Base-by-base conservation (phyloP, 2,888 invertebrate genomes). In the Capitulum mitella region DNA sequence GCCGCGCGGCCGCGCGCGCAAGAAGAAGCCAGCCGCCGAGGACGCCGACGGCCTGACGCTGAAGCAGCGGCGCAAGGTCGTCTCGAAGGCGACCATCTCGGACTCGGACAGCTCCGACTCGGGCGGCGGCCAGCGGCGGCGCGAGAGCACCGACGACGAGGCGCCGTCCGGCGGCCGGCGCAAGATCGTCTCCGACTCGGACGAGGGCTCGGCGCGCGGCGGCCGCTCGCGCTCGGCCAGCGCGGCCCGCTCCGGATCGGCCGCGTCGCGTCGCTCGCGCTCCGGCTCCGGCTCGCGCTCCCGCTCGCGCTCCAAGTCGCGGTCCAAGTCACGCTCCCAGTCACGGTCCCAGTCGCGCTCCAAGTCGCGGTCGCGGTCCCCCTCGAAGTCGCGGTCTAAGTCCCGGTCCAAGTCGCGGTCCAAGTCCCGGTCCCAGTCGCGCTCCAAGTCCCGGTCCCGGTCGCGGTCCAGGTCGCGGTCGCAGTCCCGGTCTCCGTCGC, bases 61-160 rank as follows among this genome's bases (percentile, higher is more conserved):
- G 16, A 95, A 94, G 86, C 94, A 95, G 85, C 92, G 95, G 76
- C 90, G 92, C 82, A 92, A 94, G 84, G 92, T 97, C 84, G 92
- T 95, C 0, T 97, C 97, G 0, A 97, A 97, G 85, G 97, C 93
- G 80, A 95, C 95, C 0, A 97, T 98, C 82, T 97, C 97, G 0
- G 95, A 96, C 0, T 87, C 81, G 86, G 87, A 58, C 51, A 79
- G 79, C 61, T 80, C 80, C 16, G 82, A 82, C 64, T 79, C 78
- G 12, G 81, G 81, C 51, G 75, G 79, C 78, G 84, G 61, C 14
- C 79, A 81, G 78, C 79, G 81, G 75, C 54, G 81, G 40, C 75
- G 81, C 1, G 74, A 80, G 40, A 78, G 78, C 43, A 79, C 78
- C 37, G 37, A 58, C 34, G 75, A 77, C 77, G 58, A 46, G 19